phyloP scores from a whole-genome alignment of 2,888 invertebrate genomes.

The Toxonevra muliebris region DNA sequence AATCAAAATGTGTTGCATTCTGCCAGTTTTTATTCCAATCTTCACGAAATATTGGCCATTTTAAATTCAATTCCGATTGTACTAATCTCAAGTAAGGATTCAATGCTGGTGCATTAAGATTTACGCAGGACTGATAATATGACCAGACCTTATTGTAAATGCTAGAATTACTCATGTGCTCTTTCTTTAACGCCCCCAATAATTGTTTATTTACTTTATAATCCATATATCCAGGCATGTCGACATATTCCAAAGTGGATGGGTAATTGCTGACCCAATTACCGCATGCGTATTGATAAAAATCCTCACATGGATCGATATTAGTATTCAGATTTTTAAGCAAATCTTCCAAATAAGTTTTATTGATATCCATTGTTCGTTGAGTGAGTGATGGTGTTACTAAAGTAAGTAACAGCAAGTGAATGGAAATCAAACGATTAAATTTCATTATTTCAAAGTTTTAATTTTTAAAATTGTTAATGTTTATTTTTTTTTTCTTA shows the following conservation, averaged over 20 bases:
- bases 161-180: slow-evolving; percentile 13
- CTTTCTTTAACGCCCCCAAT: slow-evolving; percentile 35
- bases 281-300: slow-evolving; percentile 53
- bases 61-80: slow-evolving; percentile 45
- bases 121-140: slow-evolving; percentile 47
- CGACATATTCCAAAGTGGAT: slow-evolving; percentile 43
- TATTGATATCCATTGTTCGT: slow-evolving; percentile 31
- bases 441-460: too few relatives aligned
- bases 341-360: slow-evolving; percentile 42
- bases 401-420: too few relatives aligned
- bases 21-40: slow-evolving; percentile 47
- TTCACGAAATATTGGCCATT: slow-evolving; percentile 52
- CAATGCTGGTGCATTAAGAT: slow-evolving; percentile 43
- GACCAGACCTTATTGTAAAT: slow-evolving; percentile 42
- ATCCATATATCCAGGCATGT: slow-evolving; percentile 56
- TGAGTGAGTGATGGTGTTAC: background rate
- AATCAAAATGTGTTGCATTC: slow-evolving; percentile 50
- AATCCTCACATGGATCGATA: slow-evolving; percentile 52
- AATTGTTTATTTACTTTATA: slow-evolving; percentile 49
- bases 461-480: too few relatives aligned
- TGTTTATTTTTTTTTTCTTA: too few relatives aligned
- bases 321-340: slow-evolving; percentile 46
- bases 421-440: too few relatives aligned
- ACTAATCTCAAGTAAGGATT: slow-evolving; percentile 46
- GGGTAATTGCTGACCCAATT: slow-evolving; percentile 50